A percentile compares a stretch with the other conserved stretches of the same genome.
phyloP scores from a whole-genome alignment of 2,888 invertebrate species.

The Caenorhabditis japonica region DNA sequence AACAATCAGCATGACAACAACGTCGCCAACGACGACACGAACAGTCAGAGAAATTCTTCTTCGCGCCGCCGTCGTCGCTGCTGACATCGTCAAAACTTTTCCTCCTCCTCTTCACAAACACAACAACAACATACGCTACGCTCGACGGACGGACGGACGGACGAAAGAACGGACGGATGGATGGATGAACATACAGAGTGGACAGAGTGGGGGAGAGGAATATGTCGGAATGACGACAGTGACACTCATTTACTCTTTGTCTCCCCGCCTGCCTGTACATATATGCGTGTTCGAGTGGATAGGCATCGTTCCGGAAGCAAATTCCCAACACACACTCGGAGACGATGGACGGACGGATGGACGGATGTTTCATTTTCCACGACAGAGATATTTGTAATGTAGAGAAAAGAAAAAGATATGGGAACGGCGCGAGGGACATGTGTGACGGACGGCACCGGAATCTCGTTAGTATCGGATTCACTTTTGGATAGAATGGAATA shows the following conservation, averaged over 20 bases:
- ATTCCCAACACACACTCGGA: conserved; percentile 1
- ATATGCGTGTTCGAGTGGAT: no score
- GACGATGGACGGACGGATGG: conserved; percentile 29
- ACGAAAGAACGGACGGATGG: no score
- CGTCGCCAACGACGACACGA: no score
- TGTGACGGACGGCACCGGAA: conserved; percentile 13
- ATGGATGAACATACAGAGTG: conserved; percentile 15
- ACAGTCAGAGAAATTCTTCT: no score
- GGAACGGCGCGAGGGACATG: conserved; percentile 1
- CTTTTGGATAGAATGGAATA: no score
- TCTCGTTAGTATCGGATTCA: conserved; percentile 24
- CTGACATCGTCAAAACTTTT: conserved; percentile 29
- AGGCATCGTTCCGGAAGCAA: conserved; percentile 39
- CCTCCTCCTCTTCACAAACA: conserved; percentile 22
- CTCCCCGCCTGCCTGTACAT: no score
- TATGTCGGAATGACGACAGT: no score
- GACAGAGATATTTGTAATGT: conserved; percentile 11
- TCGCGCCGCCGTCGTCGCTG: no score
- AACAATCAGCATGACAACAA: conserved; percentile 38
- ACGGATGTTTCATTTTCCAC: conserved; percentile 7
- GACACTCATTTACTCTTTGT: conserved; percentile 35
- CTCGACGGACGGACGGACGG: conserved; percentile 27
- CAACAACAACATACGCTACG: conserved; percentile 34
- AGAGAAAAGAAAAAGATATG: neutral
- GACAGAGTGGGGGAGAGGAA: no score